Percentiles rank a stretch among this genome's conserved stretches.
phyloP scores from a whole-genome alignment of 1,140 invertebrate genomes.

The Ectropis grisescens region DNA sequence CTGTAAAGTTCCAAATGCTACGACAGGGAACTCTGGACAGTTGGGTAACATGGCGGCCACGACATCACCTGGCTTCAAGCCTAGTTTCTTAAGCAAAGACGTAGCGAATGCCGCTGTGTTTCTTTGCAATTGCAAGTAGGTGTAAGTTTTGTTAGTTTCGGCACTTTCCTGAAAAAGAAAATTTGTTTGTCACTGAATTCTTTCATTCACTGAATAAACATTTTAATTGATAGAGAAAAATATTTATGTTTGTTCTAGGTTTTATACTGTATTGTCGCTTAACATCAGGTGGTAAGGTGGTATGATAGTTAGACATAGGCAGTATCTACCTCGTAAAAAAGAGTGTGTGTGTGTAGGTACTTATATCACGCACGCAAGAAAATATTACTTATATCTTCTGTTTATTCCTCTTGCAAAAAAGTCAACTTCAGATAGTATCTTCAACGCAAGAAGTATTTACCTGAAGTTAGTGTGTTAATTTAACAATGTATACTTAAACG shows the following conservation, averaged over 20 bases:
- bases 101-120: conserved; percentile 76
- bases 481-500: too few relatives aligned
- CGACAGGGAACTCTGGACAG: conserved; percentile 80
- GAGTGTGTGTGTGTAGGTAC: too few relatives aligned
- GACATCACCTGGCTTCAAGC: conserved; percentile 79
- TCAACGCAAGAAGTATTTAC: too few relatives aligned
- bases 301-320: neutral
- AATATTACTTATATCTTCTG: too few relatives aligned
- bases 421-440: too few relatives aligned
- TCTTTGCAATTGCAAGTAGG: conserved; percentile 76
- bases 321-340: neutral
- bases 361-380: too few relatives aligned
- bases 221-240: too few relatives aligned
- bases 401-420: too few relatives aligned
- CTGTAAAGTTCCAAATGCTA: conserved; percentile 76
- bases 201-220: too few relatives aligned
- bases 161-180: conserved; percentile 75
- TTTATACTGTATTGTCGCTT: neutral
- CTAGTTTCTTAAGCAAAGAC: conserved; percentile 75
- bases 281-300: neutral
- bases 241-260: neutral
- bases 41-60: conserved; percentile 81
- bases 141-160: conserved; percentile 79
- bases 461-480: too few relatives aligned
- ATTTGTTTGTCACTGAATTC: conserved; percentile 1